These are phyloP conservation scores for Loripinus fragilis DNA, from an alignment of 2,888 invertebrate genomes.

Conservation along the genomic window DNA sequence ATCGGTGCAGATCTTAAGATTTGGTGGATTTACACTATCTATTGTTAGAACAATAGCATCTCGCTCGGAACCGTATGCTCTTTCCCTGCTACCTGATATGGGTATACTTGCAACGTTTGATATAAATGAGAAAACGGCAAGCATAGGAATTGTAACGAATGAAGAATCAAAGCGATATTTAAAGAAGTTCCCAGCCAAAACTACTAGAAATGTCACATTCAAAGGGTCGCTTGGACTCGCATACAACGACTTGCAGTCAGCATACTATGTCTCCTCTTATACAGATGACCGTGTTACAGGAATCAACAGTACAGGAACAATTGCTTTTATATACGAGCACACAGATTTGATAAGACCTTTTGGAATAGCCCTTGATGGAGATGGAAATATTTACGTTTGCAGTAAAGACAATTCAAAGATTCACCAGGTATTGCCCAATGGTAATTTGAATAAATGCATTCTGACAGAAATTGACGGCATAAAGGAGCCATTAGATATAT, in stretches of 20 bases:
- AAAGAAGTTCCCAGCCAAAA: constrained; percentile 7
- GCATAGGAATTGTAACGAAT: constrained; percentile 3
- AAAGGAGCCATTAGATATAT: constrained; percentile 6
- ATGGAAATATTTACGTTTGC: constrained; percentile 6
- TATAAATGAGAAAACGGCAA: not conserved
- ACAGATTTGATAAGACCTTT: not conserved
- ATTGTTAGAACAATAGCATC: not conserved
- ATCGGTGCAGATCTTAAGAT: not conserved
- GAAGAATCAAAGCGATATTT: not conserved
- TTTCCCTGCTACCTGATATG: not conserved
- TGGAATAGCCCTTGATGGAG: not conserved
- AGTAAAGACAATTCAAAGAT: constrained; percentile 1
- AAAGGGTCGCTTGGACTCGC: not conserved
- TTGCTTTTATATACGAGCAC: constrained; percentile 9
- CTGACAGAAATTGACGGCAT: not conserved
- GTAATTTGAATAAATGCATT: not conserved
- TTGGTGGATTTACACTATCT: not conserved
- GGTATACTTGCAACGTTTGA: constrained; percentile 13
- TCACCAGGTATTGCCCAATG: constrained; percentile 6
- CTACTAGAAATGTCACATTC: constrained; percentile 4
- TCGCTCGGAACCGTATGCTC: not conserved
- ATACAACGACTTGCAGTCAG: not conserved
- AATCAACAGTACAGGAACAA: not conserved
- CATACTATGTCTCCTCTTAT: constrained; percentile 5
- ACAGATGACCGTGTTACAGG: not conserved